Base-by-base conservation (phyloP, 2,888 invertebrate species). In the Coenonympha arcania region DNA sequence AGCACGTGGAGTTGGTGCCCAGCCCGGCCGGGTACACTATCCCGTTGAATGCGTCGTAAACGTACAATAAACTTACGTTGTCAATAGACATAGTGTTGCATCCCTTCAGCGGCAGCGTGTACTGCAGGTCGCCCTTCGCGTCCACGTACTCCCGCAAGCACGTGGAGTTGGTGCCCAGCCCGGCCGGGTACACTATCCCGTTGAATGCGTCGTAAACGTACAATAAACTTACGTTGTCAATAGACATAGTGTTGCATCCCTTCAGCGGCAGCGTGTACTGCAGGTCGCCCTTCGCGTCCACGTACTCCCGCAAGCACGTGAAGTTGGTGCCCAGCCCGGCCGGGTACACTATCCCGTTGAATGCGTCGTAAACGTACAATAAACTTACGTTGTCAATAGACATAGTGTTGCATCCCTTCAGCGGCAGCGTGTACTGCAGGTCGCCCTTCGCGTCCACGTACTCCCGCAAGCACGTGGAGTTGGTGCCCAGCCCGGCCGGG, bases 41-140 rank as follows among this genome's bases (percentile, higher is more conserved):
- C 40, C 96, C 96, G 81, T 95, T 95, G 88, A 96, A 96, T 0
- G 73, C 66, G 48, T 81, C 76, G 62, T 73, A 70, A 18, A 68
- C 40, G 49, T 3, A 26, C 2, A 6, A 26, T 26, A 0, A 15
- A 79, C 93, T 93, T 72, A 95, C 95, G 88, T 93, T 87, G 77
- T 94, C 94, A 61, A 91, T 92, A 64, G 94, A 94, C 96, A 96
- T 96, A 48, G 96, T 96, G 79, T 96, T 96, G 82, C 96, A 96
- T 26, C 95, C 95, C 65, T 93, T 89, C 28, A 96, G 87, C 1
- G 96, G 96, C 62, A 96, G 86, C 45, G 90, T 91, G 87, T 96
- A 96, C 58, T 91, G 90, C 55, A 96, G 88, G 30, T 95, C 92
- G 0, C 89, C 89, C 5, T 68, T 61, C 39, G 81, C 84, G 49